Evolutionary conservation across 2,888 invertebrate species (phyloP), one percentile per base, ranked within the genome.

Genomic region (Charanyca ferruginea): DNA sequence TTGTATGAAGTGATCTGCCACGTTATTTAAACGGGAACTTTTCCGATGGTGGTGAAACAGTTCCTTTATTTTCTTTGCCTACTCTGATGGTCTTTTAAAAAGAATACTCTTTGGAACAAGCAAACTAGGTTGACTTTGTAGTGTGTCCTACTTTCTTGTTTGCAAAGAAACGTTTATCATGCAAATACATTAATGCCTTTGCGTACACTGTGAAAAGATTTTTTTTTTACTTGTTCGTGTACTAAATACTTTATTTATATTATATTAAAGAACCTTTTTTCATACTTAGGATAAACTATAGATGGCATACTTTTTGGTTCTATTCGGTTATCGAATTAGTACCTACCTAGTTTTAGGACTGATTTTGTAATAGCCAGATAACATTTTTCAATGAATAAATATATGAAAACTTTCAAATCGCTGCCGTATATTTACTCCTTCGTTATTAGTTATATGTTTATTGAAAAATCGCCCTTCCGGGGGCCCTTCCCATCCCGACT

Each of bases 111-210:
- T 59, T 48, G 13, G 7, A 35, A 48, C 20, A 45, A 22, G 13
- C 44, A 60, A 70, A 70, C 55, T 60, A 42, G 48, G 70, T 60
- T 70, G 65, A 64, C 70, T 60, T 65, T 64, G 75, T 75, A 65
- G 51, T 70, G 48, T 60, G 65, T 60, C 51, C 73, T 55, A 73
- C 64, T 65, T 68, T 75, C 8, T 35, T 57, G 25, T 53, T 20
- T 4, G 52, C 59, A 68, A 59, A 68, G 69, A 22, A 55, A 57
- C 57, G 55, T 75, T 70, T 75, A 57, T 61, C 65, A 75, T 65
- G 65, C 75, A 75, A 72, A 73, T 54, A 42, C 51, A 73, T 73
- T 73, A 73, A 55, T 63, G 44, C 44, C 42, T 59, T 38, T 13
- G 5, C 20, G 9, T 49, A 42, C 22, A 41, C 35, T 54, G 18